Percentiles rank a stretch among this genome's conserved stretches.
Evolutionary conservation across 1,140 invertebrate species (phyloP).

Genomic region (Armadillidium nasatum): DNA sequence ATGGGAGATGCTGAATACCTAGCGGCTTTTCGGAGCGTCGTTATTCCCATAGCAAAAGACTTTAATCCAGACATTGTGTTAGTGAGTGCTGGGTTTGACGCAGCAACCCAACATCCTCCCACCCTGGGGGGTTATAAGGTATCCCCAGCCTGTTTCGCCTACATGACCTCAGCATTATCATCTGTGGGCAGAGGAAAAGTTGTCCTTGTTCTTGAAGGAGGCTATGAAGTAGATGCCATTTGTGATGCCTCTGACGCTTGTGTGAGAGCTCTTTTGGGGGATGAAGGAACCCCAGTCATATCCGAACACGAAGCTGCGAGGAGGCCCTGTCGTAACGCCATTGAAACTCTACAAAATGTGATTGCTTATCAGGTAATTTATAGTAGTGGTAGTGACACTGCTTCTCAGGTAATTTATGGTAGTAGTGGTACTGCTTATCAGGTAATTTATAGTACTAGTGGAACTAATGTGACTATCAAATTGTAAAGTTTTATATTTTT

Average conservation of each 20-base stretch:
- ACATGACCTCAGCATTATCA: conserved; percentile 92
- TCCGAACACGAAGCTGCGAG: conserved; percentile 71
- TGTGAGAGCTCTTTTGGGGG: conserved; percentile 79
- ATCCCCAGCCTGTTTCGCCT: conserved; percentile 90
- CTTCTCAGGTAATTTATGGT: too few species aligned
- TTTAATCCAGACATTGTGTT: conserved; percentile 92
- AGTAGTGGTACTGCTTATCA: too few species aligned
- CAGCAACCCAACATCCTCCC: conserved; percentile 83
- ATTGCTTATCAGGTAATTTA: conserved; percentile 78
- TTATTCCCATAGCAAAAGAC: conserved; percentile 88
- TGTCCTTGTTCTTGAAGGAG: conserved; percentile 84
- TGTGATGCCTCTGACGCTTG: conserved; percentile 97
- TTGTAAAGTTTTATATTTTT: too few species aligned
- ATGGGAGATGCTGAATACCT: conserved; percentile 97
- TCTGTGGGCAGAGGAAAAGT: conserved; percentile 81
- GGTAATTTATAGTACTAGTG: too few species aligned
- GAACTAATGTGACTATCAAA: too few species aligned
- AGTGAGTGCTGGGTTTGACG: conserved; percentile 97
- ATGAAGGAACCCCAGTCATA: conserved; percentile 68
- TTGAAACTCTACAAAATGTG: conserved; percentile 80
- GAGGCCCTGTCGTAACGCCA: conserved; percentile 72
- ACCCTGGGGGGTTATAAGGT: conserved; percentile 92
- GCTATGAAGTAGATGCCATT: conserved; percentile 91
- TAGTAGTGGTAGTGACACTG: too few species aligned
- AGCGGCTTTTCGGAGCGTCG: conserved; percentile 87